Evolutionary conservation across 2,888 invertebrate species (phyloP), one percentile per base, ranked within the genome.

Genomic region (Antheraea yamamai): DNA sequence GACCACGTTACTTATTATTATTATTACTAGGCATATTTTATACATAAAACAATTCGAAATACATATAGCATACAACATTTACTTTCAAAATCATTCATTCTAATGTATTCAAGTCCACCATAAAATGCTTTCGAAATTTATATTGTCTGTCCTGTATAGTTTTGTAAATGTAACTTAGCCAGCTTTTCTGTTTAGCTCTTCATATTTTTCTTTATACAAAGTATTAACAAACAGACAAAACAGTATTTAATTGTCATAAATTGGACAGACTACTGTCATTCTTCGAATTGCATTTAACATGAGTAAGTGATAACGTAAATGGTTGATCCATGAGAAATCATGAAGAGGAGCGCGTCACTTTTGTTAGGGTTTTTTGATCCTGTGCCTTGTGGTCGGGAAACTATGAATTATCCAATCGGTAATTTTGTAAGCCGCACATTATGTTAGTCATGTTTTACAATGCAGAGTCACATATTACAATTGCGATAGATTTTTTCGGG

Each of bases 391-490:
- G 16, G 26, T 66, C 64, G 16, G 26, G 23, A 58, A 20, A 58
- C 12, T 1, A 47, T 47, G 47, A 47, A 47, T 47, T 10, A 47
- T 47, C 4, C 3, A 10, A 66, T 16, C 26, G 16, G 85, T 82
- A 78, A 81, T 91, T 87, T 91, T 87, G 88, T 85, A 91, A 92
- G 81, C 85, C 23, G 26, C 77, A 90, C 91, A 91, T 90, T 91
- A 82, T 85, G 90, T 93, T 93, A 89, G 93, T 92, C 91, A 92
- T 92, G 93, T 92, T 89, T 91, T 83, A 68, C 26, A 89, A 89
- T 91, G 92, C 81, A 84, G 64, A 73, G 74, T 82, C 81, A 81
- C 78, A 79, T 61, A 23, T 87, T 80, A 80, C 78, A 79, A 78
- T 90, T 89, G 90, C 89, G 86, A 87, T 91, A 89, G 88, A 86